Evolutionary conservation across 2,113 vertebrate species (phyloP), one percentile per base, ranked within the genome.

Genomic region (Alosa alosa): DNA sequence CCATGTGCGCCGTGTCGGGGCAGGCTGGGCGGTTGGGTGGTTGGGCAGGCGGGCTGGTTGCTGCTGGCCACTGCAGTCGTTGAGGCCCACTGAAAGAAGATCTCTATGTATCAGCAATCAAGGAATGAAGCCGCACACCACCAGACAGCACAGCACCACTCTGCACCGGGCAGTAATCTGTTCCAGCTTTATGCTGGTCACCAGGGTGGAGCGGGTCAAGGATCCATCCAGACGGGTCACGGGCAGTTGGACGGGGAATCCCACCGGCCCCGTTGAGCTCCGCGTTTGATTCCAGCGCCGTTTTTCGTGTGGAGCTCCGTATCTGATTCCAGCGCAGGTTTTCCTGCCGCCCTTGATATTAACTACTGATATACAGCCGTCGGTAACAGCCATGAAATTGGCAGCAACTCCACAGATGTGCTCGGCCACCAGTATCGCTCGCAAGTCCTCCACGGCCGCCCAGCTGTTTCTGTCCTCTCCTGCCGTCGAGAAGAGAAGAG

Each of bases 61-160:
- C 93, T 92, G 91, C 90, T 89, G 89, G 93, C 90, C 90, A 83
- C 82, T 87, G 91, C 88, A 86, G 89, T 92, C 92, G 92, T 92
- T 90, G 93, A 93, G 93, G 93, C 93, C 93, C 94, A 93, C 93
- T 94, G 93, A 94, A 95, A 95, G 94, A 89, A 91, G 93, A 93
- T 94, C 93, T 92, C 92, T 91, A 94, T 93, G 93, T 90, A 91
- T 93, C 91, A 89, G 94, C 93, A 95, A 95, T 95, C 93, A 94
- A 91, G 92, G 89, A 91, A 88, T 90, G 90, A 91, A 90, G 88
- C 91, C 92, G 92, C 22, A 84, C 18, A 81, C 60, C 60, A 64
- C 60, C 60, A n/a, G 22, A n/a, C 60, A 20, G 11, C 60, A 68
- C n/a, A 22, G 6, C n/a, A 8, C 60, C 60, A 25, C 6, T 7